These are phyloP conservation scores for Thecocarcelia acutangulata DNA, from an alignment of 2,888 invertebrate genomes.

Conservation along the genomic window DNA sequence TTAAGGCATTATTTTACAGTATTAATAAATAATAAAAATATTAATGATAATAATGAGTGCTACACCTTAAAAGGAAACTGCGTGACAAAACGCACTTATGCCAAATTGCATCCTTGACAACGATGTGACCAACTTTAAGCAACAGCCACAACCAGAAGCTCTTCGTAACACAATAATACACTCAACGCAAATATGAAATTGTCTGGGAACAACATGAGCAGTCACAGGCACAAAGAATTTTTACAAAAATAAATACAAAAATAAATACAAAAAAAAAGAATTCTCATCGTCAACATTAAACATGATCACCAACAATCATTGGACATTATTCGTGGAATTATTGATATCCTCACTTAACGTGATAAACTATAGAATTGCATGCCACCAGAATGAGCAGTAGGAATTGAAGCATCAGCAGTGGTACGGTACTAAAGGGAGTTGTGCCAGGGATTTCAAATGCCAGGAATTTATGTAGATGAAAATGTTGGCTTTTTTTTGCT, in stretches of 20 bases:
- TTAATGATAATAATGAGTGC: constrained; percentile 47
- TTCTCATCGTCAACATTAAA: constrained; percentile 61
- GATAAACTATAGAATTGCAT: constrained; percentile 68
- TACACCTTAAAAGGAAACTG: constrained; percentile 38
- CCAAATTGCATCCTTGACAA: constrained; percentile 21
- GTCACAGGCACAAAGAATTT: constrained; percentile 21
- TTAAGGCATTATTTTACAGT: constrained; percentile 21
- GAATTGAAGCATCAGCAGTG: neutral
- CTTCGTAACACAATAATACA: constrained; percentile 57
- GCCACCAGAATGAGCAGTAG: constrained; percentile 44
- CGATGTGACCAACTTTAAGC: constrained; percentile 25
- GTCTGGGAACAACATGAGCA: constrained; percentile 52
- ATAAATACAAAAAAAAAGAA: constrained; percentile 27
- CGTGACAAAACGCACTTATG: constrained; percentile 57
- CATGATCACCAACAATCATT: constrained; percentile 66
- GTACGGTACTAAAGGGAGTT: constrained; percentile 21
- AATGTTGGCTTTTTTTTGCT: constrained; percentile 46
- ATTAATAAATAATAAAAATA: constrained; percentile 50
- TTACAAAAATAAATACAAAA: constrained; percentile 30
- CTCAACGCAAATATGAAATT: constrained; percentile 48
- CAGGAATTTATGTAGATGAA: constrained; percentile 69
- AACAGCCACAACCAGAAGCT: constrained; percentile 57
- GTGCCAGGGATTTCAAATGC: constrained; percentile 61
- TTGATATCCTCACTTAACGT: constrained; percentile 67
- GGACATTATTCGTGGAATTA: constrained; percentile 69